phyloP scores from a whole-genome alignment of 2,113 vertebrate genomes.

The Ageneiosus marmoratus region DNA sequence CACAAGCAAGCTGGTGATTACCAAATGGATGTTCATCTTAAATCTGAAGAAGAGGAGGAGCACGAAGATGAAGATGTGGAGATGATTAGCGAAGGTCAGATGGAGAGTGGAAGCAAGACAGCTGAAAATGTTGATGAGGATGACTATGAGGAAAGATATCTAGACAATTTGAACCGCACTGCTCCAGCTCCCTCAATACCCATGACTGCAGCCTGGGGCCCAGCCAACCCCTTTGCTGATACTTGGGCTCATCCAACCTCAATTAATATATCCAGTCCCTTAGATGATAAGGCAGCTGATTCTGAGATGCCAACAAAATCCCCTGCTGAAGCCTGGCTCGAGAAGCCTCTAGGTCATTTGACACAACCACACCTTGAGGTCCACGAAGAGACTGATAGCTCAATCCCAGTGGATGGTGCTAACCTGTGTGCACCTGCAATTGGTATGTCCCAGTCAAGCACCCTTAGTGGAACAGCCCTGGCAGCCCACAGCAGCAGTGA shows the following conservation, averaged over 20 bases:
- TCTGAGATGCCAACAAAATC: constrained; percentile 67
- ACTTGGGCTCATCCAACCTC: constrained; percentile 70
- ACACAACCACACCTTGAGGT: constrained; percentile 27
- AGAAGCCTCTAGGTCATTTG: constrained; percentile 47
- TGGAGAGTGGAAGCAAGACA: constrained; percentile 61
- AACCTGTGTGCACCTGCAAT: constrained; percentile 51
- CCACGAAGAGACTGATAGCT: constrained; percentile 42
- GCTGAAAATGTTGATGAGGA: constrained; percentile 68
- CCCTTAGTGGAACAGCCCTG: constrained; percentile 77
- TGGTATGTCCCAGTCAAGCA: constrained; percentile 75
- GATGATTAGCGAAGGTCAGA: constrained; percentile 73
- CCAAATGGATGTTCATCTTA: constrained; percentile 42
- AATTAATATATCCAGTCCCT: constrained; percentile 55
- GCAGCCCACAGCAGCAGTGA: constrained; percentile 83
- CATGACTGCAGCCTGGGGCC: constrained; percentile 62
- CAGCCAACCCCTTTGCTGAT: constrained; percentile 68
- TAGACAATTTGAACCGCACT: constrained; percentile 67
- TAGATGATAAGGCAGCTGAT: constrained; percentile 59
- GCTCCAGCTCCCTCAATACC: constrained; percentile 49
- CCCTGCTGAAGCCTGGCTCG: constrained; percentile 63
- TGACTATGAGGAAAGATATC: constrained; percentile 62
- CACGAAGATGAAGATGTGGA: constrained; percentile 74
- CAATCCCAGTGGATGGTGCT: constrained; percentile 34
- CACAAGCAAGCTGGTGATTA: constrained; percentile 67
- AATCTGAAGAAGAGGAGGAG: constrained; percentile 55